Conservation (phyloP, 2,113 vertebrate genomes). For the Brienomyrus brachyistius region DNA sequence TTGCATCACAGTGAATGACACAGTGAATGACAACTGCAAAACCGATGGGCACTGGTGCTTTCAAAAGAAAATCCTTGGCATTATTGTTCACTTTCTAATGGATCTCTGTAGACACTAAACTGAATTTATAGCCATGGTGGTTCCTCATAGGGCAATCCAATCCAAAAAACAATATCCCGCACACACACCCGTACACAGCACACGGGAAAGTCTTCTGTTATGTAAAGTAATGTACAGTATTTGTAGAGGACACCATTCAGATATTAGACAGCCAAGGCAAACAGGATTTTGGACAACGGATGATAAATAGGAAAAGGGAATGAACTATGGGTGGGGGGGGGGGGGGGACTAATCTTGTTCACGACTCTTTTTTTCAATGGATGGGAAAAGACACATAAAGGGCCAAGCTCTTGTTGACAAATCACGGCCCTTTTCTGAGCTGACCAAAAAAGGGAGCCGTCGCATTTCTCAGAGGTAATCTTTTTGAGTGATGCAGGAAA, state of each 20-base stretch:
- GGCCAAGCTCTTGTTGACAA: constrained; percentile 13
- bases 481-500: constrained; percentile 19
- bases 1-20: not conserved
- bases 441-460: not conserved
- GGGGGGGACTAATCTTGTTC: not conserved
- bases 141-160: not conserved
- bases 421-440: constrained; percentile 1
- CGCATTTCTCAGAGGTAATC: constrained; percentile 25
- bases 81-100: not conserved
- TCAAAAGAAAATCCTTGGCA: not conserved
- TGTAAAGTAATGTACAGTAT: not conserved
- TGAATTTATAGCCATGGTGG: not conserved
- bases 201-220: not conserved
- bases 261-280: not conserved
- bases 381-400: constrained; percentile 7
- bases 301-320: not conserved
- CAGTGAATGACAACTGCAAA: not conserved
- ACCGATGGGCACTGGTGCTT: not conserved
- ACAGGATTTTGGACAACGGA: not conserved
- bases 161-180: not conserved
- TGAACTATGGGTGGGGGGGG: not conserved
- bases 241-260: not conserved
- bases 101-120: not conserved
- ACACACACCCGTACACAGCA: not conserved
- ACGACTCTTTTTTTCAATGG: constrained; percentile 11